Conservation (phyloP, 2,888 invertebrate genomes). For the Hedychridium roseum region DNA sequence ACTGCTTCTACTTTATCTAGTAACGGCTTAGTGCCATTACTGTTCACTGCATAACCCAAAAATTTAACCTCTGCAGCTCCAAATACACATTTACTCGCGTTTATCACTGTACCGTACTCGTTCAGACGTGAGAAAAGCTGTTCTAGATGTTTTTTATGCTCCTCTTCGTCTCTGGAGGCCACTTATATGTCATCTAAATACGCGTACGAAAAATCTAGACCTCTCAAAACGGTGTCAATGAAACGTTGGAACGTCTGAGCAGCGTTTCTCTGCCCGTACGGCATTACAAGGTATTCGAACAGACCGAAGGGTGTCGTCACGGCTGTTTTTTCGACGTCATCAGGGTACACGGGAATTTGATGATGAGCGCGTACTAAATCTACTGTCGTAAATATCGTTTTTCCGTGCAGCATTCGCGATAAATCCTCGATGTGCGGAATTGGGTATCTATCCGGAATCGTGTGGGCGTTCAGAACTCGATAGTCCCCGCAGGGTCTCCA, state of each 20-base stretch:
- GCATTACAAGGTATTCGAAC: too few relatives aligned
- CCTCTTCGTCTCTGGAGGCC: too few relatives aligned
- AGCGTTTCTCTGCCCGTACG: too few relatives aligned
- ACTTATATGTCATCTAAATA: too few relatives aligned
- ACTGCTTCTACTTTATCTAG: not conserved
- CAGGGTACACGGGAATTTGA: constrained; percentile 15
- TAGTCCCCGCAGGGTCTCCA: constrained; percentile 55
- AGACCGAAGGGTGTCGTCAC: too few relatives aligned
- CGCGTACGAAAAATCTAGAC: too few relatives aligned
- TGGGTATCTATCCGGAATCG: constrained; percentile 46
- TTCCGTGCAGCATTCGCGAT: constrained; percentile 5
- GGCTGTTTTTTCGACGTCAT: too few relatives aligned
- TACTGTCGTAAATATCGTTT: constrained; percentile 10
- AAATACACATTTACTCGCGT: not conserved
- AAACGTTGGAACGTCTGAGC: too few relatives aligned
- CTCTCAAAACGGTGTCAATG: too few relatives aligned
- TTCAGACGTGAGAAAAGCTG: too few relatives aligned
- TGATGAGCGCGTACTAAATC: constrained; percentile 9
- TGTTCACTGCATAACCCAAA: not conserved
- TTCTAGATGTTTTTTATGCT: too few relatives aligned
- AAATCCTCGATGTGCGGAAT: constrained; percentile 19
- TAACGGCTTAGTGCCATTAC: not conserved
- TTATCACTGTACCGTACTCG: too few relatives aligned
- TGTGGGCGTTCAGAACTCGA: constrained; percentile 41
- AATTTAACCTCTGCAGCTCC: not conserved